phyloP scores from a whole-genome alignment of 2,888 invertebrate species.

The Argyresthia albistria region DNA sequence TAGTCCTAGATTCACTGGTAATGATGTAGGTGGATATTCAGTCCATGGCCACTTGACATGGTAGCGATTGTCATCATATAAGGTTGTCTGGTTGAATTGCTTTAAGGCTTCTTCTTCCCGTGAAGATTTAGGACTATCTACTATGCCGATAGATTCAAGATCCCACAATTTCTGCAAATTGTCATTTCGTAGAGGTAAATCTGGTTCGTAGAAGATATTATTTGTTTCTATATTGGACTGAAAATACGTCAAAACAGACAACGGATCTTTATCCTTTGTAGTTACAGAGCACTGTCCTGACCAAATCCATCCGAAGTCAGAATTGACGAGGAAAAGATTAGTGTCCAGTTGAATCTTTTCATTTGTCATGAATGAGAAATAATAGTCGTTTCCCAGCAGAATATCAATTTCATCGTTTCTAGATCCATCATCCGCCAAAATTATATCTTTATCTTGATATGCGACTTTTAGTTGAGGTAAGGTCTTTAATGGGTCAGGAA shows the following conservation, averaged over 20 bases:
- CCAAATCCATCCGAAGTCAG: conserved; percentile 3
- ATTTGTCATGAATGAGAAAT: not conserved
- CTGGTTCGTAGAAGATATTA: not conserved
- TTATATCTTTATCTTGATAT: not conserved
- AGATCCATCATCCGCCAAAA: not conserved
- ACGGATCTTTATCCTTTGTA: not conserved
- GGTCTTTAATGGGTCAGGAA: not conserved
- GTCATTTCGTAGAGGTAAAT: not conserved
- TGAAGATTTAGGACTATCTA: not conserved
- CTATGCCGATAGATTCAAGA: conserved; percentile 1
- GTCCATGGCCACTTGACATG: not conserved
- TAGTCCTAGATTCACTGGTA: not conserved
- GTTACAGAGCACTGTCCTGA: not conserved
- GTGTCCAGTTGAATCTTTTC: not conserved
- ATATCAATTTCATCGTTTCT: not conserved
- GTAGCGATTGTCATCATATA: not conserved
- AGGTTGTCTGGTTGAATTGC: not conserved
- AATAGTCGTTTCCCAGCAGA: not conserved
- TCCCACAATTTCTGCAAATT: not conserved
- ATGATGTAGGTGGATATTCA: not conserved
- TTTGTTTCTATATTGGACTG: not conserved
- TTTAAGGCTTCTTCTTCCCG: not conserved
- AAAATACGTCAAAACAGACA: not conserved
- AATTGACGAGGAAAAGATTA: not conserved
- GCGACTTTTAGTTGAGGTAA: not conserved